Evolutionary conservation across 2,113 vertebrate species (phyloP), one percentile per base, ranked within the genome.

Genomic region (Lophotis ruficrista): DNA sequence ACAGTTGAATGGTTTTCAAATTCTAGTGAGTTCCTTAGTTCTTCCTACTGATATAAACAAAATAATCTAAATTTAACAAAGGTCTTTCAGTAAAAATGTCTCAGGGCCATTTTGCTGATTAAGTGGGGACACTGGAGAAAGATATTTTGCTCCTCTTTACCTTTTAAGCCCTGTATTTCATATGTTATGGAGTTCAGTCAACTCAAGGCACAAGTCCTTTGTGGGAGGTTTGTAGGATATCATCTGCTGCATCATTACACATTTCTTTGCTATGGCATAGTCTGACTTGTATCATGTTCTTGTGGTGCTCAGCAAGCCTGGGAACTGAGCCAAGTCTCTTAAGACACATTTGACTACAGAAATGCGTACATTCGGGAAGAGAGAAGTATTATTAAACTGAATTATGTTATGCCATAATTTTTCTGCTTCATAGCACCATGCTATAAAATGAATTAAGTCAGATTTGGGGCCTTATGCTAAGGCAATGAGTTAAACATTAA

Each of bases 261-360:
- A 37, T 87, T 75, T 94, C 56, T 76, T 94, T 95, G 45, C 54
- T 83, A 87, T 47, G 69, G 45, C 53, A 78, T 56, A 50, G 51
- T 64, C 57, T 78, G 88, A 89, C 90, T 95, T 96, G 47, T 87
- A 68, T 84, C 51, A 78, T 76, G 72, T 87, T 89, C 56, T 89
- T 81, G n/a, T 31, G 69, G 68, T 87, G 56, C 57, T 90, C 86
- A 89, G 69, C 56, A 94, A 93, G 65, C 9, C 76, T 57, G 66
- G 72, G 72, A 89, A 57, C 20, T 30, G 18, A 84, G 83, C 80
- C 83, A 92, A 83, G 22, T 47, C 57, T 95, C 48, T 58, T 73
- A 43, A 88, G 92, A 85, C 83, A 68, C 16, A 60, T 92, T 81
- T 78, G 45, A 90, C 64, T 92, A 68, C 12, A 95, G 51, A 88